These are phyloP conservation scores for Rhagoletis pomonella DNA, from an alignment of 1,140 invertebrate genomes.

Conservation along the genomic window DNA sequence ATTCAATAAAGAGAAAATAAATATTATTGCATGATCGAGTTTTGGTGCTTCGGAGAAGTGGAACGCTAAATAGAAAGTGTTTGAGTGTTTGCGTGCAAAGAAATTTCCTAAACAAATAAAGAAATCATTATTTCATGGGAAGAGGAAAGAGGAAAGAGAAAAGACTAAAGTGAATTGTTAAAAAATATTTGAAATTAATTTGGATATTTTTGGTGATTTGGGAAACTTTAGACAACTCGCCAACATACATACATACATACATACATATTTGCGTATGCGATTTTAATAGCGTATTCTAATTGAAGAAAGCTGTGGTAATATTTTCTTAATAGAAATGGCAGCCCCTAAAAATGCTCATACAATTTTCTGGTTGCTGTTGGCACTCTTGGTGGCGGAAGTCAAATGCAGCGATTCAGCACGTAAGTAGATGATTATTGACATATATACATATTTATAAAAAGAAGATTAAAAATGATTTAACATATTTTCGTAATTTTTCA, in stretches of 20 bases:
- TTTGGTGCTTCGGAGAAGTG: not conserved
- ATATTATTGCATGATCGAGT: not conserved
- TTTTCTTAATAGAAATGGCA: not conserved
- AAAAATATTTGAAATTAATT: not conserved
- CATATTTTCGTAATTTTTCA: too few species aligned
- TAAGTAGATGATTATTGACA: not conserved
- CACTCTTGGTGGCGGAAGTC: not conserved
- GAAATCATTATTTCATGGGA: not conserved
- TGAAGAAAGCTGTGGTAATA: not conserved
- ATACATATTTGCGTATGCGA: not conserved
- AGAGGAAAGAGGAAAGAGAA: too few species aligned
- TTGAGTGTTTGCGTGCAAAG: not conserved
- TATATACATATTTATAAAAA: too few species aligned
- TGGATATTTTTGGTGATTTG: not conserved
- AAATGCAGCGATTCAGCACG: constrained; percentile 30
- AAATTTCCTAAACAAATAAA: not conserved
- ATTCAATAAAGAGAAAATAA: constrained; percentile 14
- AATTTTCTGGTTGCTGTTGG: not conserved
- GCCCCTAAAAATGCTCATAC: not conserved
- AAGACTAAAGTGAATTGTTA: not conserved
- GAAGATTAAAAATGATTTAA: too few species aligned
- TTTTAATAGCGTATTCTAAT: too few species aligned
- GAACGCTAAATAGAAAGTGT: not conserved
- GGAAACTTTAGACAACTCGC: not conserved
- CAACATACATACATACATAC: too few species aligned